Evolutionary conservation across 2,888 invertebrate genomes (phyloP).

Genomic region (Digitonthophagus gazella): DNA sequence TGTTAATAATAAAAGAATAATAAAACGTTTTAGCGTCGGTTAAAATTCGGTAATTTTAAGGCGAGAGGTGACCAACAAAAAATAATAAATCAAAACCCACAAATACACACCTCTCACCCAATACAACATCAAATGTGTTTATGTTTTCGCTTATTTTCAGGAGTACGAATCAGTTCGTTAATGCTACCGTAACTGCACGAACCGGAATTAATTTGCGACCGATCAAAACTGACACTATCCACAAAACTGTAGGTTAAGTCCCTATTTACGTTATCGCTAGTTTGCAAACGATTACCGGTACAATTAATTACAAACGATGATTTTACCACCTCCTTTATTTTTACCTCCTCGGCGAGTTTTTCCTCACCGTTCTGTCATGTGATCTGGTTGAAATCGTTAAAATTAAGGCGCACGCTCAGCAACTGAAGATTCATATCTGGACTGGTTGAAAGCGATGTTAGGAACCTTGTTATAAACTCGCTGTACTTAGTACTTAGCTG

Average conservation of each 20-base stretch:
- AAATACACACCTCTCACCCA: conserved; percentile 42
- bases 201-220: conserved; percentile 29
- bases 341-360: conserved; percentile 4
- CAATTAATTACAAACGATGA: neutral
- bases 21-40: neutral
- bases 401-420: conserved; percentile 89
- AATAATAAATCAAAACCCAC: neutral
- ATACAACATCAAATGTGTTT: conserved; percentile 50
- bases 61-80: neutral
- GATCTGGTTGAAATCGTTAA: conserved; percentile 91
- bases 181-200: conserved; percentile 46
- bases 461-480: conserved; percentile 83
- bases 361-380: conserved; percentile 59
- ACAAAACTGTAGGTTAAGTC: conserved; percentile 26
- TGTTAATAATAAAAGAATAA: neutral
- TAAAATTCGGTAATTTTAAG: neutral
- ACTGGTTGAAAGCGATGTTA: conserved; percentile 79
- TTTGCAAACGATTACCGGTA: conserved; percentile 2
- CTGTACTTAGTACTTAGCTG: conserved; percentile 72
- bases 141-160: conserved; percentile 40
- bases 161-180: conserved; percentile 40
- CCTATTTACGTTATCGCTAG: conserved; percentile 10
- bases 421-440: conserved; percentile 84
- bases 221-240: conserved; percentile 21
- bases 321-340: neutral